These are phyloP conservation scores for Eulithis testata DNA, from an alignment of 2,888 invertebrate species.

Conservation along the genomic window DNA sequence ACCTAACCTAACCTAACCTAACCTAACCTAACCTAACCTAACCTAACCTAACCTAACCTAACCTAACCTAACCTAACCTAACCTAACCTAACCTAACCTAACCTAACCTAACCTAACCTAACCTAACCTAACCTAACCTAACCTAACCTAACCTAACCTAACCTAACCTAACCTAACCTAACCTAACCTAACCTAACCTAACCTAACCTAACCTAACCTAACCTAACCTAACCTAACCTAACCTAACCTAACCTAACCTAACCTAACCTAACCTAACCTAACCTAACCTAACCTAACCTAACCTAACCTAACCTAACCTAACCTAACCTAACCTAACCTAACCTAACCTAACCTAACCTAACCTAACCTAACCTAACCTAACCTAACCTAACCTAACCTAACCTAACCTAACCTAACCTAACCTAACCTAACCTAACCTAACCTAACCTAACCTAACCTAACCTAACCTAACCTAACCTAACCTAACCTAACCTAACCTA, in stretches of 20 bases:
- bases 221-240: constrained; percentile 20
- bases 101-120: constrained; percentile 21
- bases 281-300: constrained; percentile 20
- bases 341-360: constrained; percentile 21
- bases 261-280: constrained; percentile 20
- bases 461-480: constrained; percentile 20
- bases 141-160: constrained; percentile 19
- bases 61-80: constrained; percentile 20
- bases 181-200: constrained; percentile 13
- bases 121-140: constrained; percentile 20
- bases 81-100: constrained; percentile 15
- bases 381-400: constrained; percentile 20
- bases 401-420: constrained; percentile 15
- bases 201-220: constrained; percentile 19
- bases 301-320: constrained; percentile 15
- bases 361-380: constrained; percentile 20
- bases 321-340: constrained; percentile 21
- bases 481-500: constrained; percentile 20
- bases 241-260: constrained; percentile 21
- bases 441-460: constrained; percentile 21
- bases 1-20: constrained; percentile 21
- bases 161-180: constrained; percentile 19
- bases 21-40: constrained; percentile 21
- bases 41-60: constrained; percentile 20
- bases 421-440: constrained; percentile 21